phyloP scores from a whole-genome alignment of 2,888 invertebrate genomes.

The Melinaea menophilus region DNA sequence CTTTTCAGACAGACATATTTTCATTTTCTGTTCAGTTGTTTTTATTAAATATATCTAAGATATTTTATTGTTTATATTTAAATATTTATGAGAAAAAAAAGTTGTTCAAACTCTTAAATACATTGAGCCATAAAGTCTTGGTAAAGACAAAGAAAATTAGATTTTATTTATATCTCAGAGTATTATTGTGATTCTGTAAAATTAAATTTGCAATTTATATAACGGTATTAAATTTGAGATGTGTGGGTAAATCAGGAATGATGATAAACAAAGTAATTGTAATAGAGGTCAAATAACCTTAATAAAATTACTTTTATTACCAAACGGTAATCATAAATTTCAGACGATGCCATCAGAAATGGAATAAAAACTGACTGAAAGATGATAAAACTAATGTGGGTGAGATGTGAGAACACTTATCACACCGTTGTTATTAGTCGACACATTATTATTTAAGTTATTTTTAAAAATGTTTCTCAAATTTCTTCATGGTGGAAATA shows the following conservation, averaged over 20 bases:
- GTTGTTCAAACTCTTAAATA: conserved; percentile 17
- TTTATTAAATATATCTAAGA: too few species aligned
- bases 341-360: conserved; percentile 12
- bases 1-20: too few species aligned
- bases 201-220: too few species aligned
- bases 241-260: too few species aligned
- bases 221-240: too few species aligned
- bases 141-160: conserved; percentile 15
- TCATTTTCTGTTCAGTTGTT: too few species aligned
- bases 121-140: conserved; percentile 22
- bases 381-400: conserved; percentile 2
- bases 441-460: too few species aligned
- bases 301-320: not conserved
- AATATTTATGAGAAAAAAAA: not conserved
- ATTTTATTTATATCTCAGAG: conserved; percentile 16
- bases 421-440: conserved; percentile 7
- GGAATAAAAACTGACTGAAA: conserved; percentile 11
- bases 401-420: conserved; percentile 8
- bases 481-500: too few species aligned
- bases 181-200: not conserved
- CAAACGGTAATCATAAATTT: conserved; percentile 7
- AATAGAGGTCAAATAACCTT: not conserved
- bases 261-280: conserved; percentile 8
- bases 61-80: not conserved
- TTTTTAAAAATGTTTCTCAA: too few species aligned